Conservation (phyloP, 2,888 invertebrate species). For the Acrobasis suavella region DNA sequence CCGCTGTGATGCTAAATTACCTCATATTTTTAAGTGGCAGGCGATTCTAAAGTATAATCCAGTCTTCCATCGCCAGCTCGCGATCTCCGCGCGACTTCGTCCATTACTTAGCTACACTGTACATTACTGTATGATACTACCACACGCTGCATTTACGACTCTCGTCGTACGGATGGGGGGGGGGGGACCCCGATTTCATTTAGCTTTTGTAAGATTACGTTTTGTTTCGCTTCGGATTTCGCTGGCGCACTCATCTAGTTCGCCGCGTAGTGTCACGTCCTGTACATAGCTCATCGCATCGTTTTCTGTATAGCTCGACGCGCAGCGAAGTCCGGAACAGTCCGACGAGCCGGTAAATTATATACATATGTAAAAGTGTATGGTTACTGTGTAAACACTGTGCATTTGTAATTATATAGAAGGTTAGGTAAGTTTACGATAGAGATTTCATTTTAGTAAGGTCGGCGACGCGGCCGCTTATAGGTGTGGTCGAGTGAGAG, state of each 20-base stretch:
- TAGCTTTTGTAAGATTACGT: slow-evolving; percentile 42
- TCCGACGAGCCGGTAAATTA: slow-evolving; percentile 35
- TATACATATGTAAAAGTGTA: slow-evolving; percentile 77
- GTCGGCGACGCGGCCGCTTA: slow-evolving; percentile 39
- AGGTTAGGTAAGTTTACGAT: slow-evolving; percentile 69
- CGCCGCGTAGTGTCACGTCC: slow-evolving; percentile 54
- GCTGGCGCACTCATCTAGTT: slow-evolving; percentile 47
- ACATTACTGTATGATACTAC: slow-evolving; percentile 56
- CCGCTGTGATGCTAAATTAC: slow-evolving; percentile 49
- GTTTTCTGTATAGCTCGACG: slow-evolving; percentile 43
- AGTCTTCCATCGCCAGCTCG: slow-evolving; percentile 62
- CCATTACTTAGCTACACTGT: slow-evolving; percentile 63
- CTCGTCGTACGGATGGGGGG: neutral
- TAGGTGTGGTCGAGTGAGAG: slow-evolving; percentile 26
- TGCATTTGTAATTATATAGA: slow-evolving; percentile 80
- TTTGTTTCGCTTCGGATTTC: slow-evolving; percentile 51
- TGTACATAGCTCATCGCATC: slow-evolving; percentile 47
- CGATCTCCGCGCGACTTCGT: slow-evolving; percentile 59
- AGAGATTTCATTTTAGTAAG: slow-evolving; percentile 71
- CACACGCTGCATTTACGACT: slow-evolving; percentile 20
- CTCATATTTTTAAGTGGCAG: slow-evolving; percentile 52
- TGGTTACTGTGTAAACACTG: slow-evolving; percentile 71
- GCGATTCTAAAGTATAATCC: slow-evolving; percentile 39
- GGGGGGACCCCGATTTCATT: slow-evolving; percentile 27
- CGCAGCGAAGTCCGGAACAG: slow-evolving; percentile 45